These are phyloP conservation scores for Cephus pygmeus DNA, from an alignment of 2,888 invertebrate genomes.

Conservation along the genomic window DNA sequence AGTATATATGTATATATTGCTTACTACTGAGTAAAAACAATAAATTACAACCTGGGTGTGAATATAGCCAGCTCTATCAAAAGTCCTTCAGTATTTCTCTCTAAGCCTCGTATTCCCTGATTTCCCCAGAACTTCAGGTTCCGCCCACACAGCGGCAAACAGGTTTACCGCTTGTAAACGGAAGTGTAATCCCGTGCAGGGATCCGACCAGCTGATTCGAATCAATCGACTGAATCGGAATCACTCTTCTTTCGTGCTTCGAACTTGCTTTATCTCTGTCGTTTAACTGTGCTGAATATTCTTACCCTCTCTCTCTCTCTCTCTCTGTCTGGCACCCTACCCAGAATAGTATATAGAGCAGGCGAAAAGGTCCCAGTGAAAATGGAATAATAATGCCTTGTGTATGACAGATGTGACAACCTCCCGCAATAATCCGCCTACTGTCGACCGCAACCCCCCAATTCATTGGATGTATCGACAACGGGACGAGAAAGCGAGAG, in stretches of 20 bases:
- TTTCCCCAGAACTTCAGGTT: neutral
- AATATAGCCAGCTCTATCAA: neutral
- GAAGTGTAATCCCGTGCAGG: neutral
- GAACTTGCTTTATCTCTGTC: neutral
- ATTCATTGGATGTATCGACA: conserved; percentile 1
- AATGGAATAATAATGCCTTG: conserved; percentile 45
- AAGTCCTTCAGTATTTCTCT: neutral
- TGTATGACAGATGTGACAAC: conserved; percentile 47
- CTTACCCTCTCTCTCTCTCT: neutral
- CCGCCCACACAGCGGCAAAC: neutral
- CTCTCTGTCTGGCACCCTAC: neutral
- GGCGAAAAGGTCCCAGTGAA: conserved; percentile 24
- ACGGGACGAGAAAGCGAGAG: conserved; percentile 13
- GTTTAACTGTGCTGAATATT: neutral
- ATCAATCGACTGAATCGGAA: neutral
- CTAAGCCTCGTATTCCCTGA: neutral
- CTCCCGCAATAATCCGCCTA: conserved; percentile 42
- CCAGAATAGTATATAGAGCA: conserved; percentile 13
- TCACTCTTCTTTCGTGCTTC: neutral
- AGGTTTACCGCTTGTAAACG: neutral
- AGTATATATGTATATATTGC: neutral
- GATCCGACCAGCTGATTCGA: neutral
- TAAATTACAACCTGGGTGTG: neutral
- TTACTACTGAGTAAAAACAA: neutral
- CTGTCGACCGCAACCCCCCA: neutral